Evolutionary conservation across 2,888 invertebrate genomes (phyloP), one percentile per base, ranked within the genome.

Genomic region (Drosophila robusta): DNA sequence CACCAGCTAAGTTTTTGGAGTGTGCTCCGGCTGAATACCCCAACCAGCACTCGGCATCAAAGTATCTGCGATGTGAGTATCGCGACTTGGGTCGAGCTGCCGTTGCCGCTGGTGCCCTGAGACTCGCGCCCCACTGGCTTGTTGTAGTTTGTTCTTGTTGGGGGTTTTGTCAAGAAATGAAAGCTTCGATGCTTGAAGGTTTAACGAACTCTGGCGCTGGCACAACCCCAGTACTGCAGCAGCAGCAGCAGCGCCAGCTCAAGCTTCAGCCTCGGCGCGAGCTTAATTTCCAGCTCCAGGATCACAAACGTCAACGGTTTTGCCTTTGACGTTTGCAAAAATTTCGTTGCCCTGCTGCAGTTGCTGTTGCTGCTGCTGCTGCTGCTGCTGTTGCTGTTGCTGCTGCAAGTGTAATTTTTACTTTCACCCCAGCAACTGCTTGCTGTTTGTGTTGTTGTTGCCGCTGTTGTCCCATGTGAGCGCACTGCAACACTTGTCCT

Each of bases 171-270:
- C 60, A 87, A 87, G 84, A 83, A 80, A 87, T 71, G 74, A 81
- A 86, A 81, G 83, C 79, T 84, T 75, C 71, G 70, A 85, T 85
- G 86, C 88, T 84, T 88, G 68, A 84, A 84, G 74, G 83, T 84
- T 83, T 88, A 84, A 84, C 82, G 83, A 84, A 84, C 83, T 79
- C 77, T 42, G 12, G 56, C 65, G 49, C 54, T 49, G 51, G 32
- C 11, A 42, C 56, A 60, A 60, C 70, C 70, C 58, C 46, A 46
- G 44, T 36, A 41, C 32, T 55, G 24, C 34, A 32, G 3, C 2
- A 54, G 42, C n/a, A 12, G 22, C 0, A 18, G 32, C 18, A 45
- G 61, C 9, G 42, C 39, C 0, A 44, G 26, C 49, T n/a, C 46
- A 1, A 55, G 36, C 39, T 24, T 36, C 39, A 70, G 52, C 64